Conservation (phyloP, 2,888 invertebrate species). For the Rhagophthalmus giganteus region DNA sequence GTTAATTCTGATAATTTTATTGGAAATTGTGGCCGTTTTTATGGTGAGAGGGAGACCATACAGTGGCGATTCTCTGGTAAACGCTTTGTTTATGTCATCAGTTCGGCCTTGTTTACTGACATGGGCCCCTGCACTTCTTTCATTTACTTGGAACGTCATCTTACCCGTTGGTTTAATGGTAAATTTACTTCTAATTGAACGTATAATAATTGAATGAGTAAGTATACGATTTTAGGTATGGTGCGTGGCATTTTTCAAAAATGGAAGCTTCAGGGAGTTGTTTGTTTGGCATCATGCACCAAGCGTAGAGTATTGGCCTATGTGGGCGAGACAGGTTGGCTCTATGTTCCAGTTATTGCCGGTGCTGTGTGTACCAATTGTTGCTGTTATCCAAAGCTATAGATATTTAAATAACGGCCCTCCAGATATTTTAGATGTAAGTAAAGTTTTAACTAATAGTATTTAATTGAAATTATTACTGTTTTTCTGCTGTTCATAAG, state of each 20-base stretch:
- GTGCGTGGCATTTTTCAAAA: constrained; percentile 72
- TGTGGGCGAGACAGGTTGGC: constrained; percentile 79
- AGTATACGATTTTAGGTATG: constrained; percentile 61
- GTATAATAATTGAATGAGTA: too few relatives aligned
- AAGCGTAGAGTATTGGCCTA: constrained; percentile 73
- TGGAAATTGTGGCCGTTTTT: constrained; percentile 80
- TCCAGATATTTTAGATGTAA: constrained; percentile 85
- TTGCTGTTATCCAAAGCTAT: constrained; percentile 72
- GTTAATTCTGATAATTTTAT: constrained; percentile 76
- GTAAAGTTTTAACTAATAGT: too few relatives aligned
- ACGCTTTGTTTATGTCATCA: constrained; percentile 62
- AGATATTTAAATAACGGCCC: constrained; percentile 81
- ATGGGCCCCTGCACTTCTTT: constrained; percentile 71
- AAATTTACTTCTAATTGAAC: constrained; percentile 16
- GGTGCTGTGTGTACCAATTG: constrained; percentile 71
- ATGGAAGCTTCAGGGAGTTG: constrained; percentile 67
- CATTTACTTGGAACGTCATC: constrained; percentile 87
- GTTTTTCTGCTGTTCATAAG: constrained; percentile 23
- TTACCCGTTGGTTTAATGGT: constrained; percentile 82
- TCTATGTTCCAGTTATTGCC: constrained; percentile 77
- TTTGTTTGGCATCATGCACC: constrained; percentile 66
- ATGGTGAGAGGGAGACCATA: constrained; percentile 85
- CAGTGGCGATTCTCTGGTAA: constrained; percentile 73
- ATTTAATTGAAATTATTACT: too few relatives aligned
- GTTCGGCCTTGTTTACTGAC: constrained; percentile 55